A percentile compares a stretch with the other conserved stretches of the same genome.
These are phyloP conservation scores for Actinernus sp. DNA, from an alignment of 92 coral and sea anemone species.

Conservation along the genomic window DNA sequence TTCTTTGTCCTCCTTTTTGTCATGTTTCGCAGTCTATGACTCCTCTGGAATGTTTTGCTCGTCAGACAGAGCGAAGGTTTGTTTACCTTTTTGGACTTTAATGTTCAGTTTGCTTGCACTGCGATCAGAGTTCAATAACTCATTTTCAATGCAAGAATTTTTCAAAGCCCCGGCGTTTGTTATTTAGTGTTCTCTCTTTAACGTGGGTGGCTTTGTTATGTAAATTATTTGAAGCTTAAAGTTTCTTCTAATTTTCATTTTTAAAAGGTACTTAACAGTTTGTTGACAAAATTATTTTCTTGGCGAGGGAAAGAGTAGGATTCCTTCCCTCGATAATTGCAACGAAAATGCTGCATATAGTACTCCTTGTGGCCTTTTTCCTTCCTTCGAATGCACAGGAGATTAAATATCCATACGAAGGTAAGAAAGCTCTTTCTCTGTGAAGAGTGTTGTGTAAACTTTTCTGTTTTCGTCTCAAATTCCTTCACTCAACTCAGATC, in stretches of 20 bases:
- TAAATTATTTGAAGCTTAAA: background rate
- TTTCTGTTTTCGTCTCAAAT: too few relatives aligned
- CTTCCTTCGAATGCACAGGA: background rate
- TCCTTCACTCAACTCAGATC: too few relatives aligned
- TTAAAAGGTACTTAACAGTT: conserved; percentile 15
- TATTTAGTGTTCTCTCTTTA: background rate
- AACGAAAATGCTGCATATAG: conserved; percentile 8
- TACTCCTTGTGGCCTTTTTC: background rate
- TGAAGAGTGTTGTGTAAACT: too few relatives aligned
- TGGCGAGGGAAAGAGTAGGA: conserved; percentile 9
- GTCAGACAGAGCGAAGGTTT: conserved; percentile 11
- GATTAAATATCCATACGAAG: background rate
- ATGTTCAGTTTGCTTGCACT: conserved; percentile 11
- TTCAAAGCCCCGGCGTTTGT: background rate
- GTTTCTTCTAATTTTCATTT: conserved; percentile 19
- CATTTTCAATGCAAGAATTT: background rate
- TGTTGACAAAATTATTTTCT: conserved; percentile 8
- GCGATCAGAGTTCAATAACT: background rate
- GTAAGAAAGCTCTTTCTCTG: conserved; percentile 30
- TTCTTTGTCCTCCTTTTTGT: too few relatives aligned
- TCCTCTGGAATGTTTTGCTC: background rate
- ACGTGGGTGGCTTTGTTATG: conserved; percentile 27
- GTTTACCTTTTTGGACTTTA: conserved; percentile 34
- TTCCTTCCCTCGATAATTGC: background rate
- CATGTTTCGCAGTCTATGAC: background rate